Evolutionary conservation across 2,888 invertebrate species (phyloP).

Genomic region (Carcina quercana): DNA sequence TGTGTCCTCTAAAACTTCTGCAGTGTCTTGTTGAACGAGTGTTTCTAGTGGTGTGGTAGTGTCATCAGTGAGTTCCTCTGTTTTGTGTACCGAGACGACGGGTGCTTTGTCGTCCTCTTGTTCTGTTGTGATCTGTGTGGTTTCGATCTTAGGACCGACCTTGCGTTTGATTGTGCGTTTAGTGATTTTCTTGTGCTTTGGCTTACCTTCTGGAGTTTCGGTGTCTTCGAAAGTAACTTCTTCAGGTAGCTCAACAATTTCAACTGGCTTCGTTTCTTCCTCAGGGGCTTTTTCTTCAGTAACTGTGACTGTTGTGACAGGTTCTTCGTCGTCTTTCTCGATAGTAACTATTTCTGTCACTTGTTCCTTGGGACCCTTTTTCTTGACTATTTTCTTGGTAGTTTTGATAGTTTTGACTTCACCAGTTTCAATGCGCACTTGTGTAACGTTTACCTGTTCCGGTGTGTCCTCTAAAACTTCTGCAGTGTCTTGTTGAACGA

Average conservation of each 20-base stretch:
- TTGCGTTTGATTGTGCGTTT: slow-evolving; percentile 44
- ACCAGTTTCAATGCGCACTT: slow-evolving; percentile 16
- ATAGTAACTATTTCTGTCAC: slow-evolving; percentile 38
- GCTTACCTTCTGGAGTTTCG: slow-evolving; percentile 15
- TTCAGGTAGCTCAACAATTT: slow-evolving; percentile 21
- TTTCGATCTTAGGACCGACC: slow-evolving; percentile 27
- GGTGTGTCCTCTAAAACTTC: slow-evolving; percentile 32
- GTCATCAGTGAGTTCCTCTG: slow-evolving; percentile 34
- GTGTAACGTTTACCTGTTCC: slow-evolving; percentile 12
- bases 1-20: slow-evolving; percentile 24
- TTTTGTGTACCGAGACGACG: slow-evolving; percentile 40
- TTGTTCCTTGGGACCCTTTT: slow-evolving; percentile 40
- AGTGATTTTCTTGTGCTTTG: slow-evolving; percentile 15
- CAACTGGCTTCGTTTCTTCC: slow-evolving; percentile 28
- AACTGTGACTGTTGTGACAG: slow-evolving; percentile 30
- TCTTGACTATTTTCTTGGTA: slow-evolving; percentile 32
- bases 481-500: slow-evolving; percentile 17
- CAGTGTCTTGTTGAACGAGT: slow-evolving; percentile 13
- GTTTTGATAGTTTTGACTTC: slow-evolving; percentile 16
- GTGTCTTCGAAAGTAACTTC: slow-evolving; percentile 15
- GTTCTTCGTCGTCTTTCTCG: slow-evolving; percentile 31
- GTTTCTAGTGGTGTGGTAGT: slow-evolving; percentile 17
- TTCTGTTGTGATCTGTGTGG: slow-evolving; percentile 39
- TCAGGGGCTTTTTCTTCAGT: slow-evolving; percentile 24
- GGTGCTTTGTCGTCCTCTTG: slow-evolving; percentile 59